phyloP scores from a whole-genome alignment of 2,888 invertebrate genomes.

The Myopa tessellatipennis region DNA sequence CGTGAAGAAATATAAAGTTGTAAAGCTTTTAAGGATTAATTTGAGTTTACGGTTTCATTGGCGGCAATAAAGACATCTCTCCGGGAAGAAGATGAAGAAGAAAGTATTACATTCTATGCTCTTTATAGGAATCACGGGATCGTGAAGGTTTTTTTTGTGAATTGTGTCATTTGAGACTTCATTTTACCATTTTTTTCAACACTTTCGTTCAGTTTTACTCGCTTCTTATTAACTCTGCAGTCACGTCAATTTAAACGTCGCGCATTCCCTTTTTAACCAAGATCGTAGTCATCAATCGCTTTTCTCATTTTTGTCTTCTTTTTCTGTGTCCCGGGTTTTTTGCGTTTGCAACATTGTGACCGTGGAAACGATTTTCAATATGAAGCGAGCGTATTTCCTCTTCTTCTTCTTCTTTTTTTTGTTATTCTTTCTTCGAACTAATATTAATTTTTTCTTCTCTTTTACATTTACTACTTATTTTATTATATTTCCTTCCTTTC shows the following conservation, averaged over 20 bases:
- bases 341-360: not conserved
- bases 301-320: not conserved
- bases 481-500: not conserved
- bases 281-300: not conserved
- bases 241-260: not conserved
- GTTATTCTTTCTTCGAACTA: too few relatives aligned
- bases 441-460: not conserved
- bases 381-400: not conserved
- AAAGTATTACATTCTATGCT: not conserved
- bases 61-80: not conserved
- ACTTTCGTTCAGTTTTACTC: not conserved
- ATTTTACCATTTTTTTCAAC: not conserved
- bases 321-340: too few relatives aligned
- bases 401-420: not conserved
- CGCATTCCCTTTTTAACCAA: not conserved
- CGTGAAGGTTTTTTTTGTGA: too few relatives aligned
- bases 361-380: not conserved
- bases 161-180: not conserved
- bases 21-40: constrained; percentile 17
- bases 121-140: not conserved
- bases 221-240: not conserved
- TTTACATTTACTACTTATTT: not conserved
- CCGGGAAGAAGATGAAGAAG: not conserved
- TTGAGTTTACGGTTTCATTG: constrained; percentile 15
- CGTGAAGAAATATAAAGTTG: not conserved